phyloP scores from a whole-genome alignment of 2,888 invertebrate genomes.

The Hipparchia semele region DNA sequence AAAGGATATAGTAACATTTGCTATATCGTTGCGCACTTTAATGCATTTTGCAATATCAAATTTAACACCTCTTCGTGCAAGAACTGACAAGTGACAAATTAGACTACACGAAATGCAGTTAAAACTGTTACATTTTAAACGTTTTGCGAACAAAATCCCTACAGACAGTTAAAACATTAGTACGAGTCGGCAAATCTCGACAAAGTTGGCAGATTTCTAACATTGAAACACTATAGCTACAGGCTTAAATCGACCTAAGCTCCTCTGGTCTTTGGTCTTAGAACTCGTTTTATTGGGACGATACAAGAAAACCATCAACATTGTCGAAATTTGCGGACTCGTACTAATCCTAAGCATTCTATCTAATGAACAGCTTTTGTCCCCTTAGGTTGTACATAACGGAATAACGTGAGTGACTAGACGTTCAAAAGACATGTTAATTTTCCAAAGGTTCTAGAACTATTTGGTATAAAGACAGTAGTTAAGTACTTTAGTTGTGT shows the following conservation, averaged over 20 bases:
- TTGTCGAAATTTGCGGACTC: neutral
- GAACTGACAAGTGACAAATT: too few species aligned
- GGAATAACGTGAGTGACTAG: constrained; percentile 7
- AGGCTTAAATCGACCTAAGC: neutral
- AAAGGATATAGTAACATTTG: too few species aligned
- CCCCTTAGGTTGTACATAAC: neutral
- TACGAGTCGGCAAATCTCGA: too few species aligned
- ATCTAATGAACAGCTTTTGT: neutral
- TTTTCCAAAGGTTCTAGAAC: constrained; percentile 28
- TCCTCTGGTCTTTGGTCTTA: neutral
- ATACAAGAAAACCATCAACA: neutral
- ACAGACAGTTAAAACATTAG: too few species aligned
- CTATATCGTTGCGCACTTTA: too few species aligned
- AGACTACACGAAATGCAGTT: too few species aligned
- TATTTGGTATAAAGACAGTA: constrained; percentile 34
- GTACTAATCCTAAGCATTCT: neutral
- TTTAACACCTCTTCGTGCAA: too few species aligned
- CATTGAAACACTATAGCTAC: too few species aligned
- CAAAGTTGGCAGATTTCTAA: too few species aligned
- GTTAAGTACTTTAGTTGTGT: constrained; percentile 31
- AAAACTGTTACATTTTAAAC: too few species aligned
- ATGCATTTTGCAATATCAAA: too few species aligned
- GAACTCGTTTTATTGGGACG: neutral
- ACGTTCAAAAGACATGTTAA: constrained; percentile 30
- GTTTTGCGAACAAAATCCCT: too few species aligned